phyloP scores from a whole-genome alignment of 2,113 vertebrate species.

The Serinus canaria region DNA sequence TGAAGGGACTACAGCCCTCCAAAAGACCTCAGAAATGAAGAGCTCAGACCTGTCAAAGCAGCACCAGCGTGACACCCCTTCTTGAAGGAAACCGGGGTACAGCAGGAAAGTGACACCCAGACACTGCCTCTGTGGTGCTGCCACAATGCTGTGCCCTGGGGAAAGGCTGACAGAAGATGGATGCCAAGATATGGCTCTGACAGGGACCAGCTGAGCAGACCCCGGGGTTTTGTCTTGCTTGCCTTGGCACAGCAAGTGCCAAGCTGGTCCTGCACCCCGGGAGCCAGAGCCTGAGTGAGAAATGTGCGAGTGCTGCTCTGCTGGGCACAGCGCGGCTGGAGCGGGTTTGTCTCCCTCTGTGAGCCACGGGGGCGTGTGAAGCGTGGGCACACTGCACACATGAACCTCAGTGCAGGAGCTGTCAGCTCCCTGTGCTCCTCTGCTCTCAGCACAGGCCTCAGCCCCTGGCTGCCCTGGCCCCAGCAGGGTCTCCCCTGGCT shows the following conservation, averaged over 20 bases:
- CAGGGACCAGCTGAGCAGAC: background rate
- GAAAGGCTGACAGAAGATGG: background rate
- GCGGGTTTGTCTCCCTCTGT: background rate
- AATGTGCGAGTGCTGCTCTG: background rate
- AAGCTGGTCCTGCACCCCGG: background rate
- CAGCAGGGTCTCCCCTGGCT: background rate
- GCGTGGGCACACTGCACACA: background rate
- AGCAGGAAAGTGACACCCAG: background rate
- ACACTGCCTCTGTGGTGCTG: background rate
- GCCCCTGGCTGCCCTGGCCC: background rate
- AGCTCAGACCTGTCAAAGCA: background rate
- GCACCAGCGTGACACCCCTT: background rate
- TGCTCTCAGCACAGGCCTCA: background rate
- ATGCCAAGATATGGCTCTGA: background rate
- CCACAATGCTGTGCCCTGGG: background rate
- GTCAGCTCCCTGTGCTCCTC: background rate
- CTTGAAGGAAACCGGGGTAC: background rate
- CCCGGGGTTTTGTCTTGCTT: background rate
- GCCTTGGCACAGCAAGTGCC: background rate
- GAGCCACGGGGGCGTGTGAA: background rate
- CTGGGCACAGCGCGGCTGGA: background rate
- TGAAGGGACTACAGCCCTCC: background rate
- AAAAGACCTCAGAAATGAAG: background rate
- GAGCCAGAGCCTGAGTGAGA: background rate
- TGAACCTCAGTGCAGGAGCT: fast-evolving